Base-by-base conservation (phyloP, 2,113 vertebrate genomes). In the Lepidothrix coronata region DNA sequence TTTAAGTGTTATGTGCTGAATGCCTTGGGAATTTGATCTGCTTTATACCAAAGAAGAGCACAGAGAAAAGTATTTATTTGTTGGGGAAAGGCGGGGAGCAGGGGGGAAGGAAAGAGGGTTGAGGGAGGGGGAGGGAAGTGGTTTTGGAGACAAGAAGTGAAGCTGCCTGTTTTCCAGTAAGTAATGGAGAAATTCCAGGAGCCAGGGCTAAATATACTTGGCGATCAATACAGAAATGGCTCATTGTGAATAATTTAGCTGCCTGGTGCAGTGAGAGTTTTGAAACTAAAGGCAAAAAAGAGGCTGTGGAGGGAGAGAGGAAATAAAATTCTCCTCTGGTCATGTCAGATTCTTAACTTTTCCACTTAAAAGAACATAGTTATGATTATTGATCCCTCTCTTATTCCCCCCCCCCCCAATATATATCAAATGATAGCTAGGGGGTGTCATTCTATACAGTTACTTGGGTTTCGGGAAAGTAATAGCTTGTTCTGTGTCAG, bases 171-270 rank as follows among this genome's bases (percentile, higher is more conserved):
- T 98, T 98, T 98, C 98, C 98, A 98, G 98, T 98, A 98, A 98
- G 98, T 98, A 98, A 98, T 98, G 98, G 98, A 98, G 98, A 98
- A 98, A 98, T 98, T 98, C 98, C 98, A 98, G 98, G 97, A 98
- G 98, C 98, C 95, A 97, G 97, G 98, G 98, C 98, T 98, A 98
- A 98, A 98, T 98, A 98, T 98, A 98, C 98, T 98, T 98, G 97
- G 97, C 98, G 97, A 98, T 98, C 98, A 98, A 98, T 98, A 98
- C 98, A 98, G 98, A 98, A 98, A 98, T 98, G 98, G 98, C 98
- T 98, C 98, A 98, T 98, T 98, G 98, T 98, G 98, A 98, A 98
- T 98, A 98, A 98, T 98, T 98, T 98, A 98, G 97, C 98, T 98
- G 98, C 98, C 96, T 98, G 97, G 97, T 98, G 97, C 97, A 98